These are phyloP conservation scores for Urosaurus nigricauda DNA, from an alignment of 2,797 vertebrate species.

Conservation along the genomic window DNA sequence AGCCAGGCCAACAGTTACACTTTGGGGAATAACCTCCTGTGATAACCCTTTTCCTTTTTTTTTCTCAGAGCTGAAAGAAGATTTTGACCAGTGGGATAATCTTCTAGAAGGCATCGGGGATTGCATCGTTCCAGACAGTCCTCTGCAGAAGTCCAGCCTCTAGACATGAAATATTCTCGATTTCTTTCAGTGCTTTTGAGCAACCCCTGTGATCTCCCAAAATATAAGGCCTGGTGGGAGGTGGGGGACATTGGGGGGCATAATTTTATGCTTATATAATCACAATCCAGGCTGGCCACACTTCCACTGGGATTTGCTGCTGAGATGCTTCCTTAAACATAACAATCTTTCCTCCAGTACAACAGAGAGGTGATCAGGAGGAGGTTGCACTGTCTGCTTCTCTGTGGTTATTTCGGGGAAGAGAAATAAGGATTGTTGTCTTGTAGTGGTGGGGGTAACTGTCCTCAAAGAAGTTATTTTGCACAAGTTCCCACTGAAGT, in stretches of 20 bases:
- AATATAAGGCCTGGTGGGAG: too few relatives aligned
- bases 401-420: too few relatives aligned
- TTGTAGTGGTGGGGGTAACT: background rate
- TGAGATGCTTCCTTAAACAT: background rate
- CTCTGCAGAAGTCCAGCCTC: conserved; percentile 60
- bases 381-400: background rate
- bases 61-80: conserved; percentile 73
- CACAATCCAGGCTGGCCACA: background rate
- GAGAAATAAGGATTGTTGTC: background rate
- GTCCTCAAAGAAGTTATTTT: background rate
- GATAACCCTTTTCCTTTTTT: conserved; percentile 24
- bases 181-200: background rate
- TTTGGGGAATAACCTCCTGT: background rate
- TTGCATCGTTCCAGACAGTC: conserved; percentile 59
- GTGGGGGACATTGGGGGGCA: background rate
- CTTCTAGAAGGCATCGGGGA: conserved; percentile 76
- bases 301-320: background rate
- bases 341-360: background rate
- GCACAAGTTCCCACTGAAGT: background rate
- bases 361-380: background rate
- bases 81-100: conserved; percentile 71
- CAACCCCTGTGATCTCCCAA: background rate
- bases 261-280: background rate
- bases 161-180: conserved; percentile 20
- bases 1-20: background rate